These are phyloP conservation scores for Clinocottus analis DNA, from an alignment of 2,113 vertebrate genomes.

Conservation along the genomic window DNA sequence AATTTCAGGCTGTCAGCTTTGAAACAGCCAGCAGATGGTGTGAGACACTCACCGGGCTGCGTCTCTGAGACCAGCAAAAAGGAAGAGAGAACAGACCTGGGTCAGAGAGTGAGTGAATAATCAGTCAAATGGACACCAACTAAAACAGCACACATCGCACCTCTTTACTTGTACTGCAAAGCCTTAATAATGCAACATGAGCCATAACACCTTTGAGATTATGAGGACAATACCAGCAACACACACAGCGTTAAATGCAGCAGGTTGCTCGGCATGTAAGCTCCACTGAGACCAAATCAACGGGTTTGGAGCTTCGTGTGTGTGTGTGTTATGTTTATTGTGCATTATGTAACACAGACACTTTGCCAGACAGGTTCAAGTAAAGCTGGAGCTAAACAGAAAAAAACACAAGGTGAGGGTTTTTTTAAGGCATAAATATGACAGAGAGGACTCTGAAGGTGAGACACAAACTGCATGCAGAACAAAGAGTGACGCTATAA, in stretches of 20 bases:
- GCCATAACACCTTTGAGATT: slow-evolving; percentile 41
- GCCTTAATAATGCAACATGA: slow-evolving; percentile 57
- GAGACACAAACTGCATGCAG: slow-evolving; percentile 33
- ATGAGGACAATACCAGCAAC: background rate
- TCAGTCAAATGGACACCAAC: slow-evolving; percentile 86
- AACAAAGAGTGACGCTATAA: background rate
- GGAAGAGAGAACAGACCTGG: slow-evolving; percentile 98
- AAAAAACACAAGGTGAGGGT: slow-evolving; percentile 15
- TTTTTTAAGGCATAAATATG: background rate
- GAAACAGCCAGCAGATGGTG: slow-evolving; percentile 60
- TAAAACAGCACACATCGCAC: slow-evolving; percentile 64
- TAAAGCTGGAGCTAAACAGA: slow-evolving; percentile 56
- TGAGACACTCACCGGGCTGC: slow-evolving; percentile 94
- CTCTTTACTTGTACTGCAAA: slow-evolving; percentile 71
- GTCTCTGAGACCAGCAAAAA: slow-evolving; percentile 99
- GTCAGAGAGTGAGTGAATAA: slow-evolving; percentile 93
- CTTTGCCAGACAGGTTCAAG: slow-evolving; percentile 65
- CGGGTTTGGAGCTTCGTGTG: slow-evolving; percentile 5
- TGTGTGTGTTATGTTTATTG: slow-evolving; percentile 58
- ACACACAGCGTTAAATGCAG: background rate
- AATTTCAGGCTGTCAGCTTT: slow-evolving; percentile 27
- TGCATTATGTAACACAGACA: slow-evolving; percentile 52
- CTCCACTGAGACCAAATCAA: slow-evolving; percentile 21
- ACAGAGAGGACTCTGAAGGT: slow-evolving; percentile 5
- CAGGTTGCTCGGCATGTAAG: background rate